These are phyloP conservation scores for Aporophyla nigra DNA, from an alignment of 2,888 invertebrate species.

Conservation along the genomic window DNA sequence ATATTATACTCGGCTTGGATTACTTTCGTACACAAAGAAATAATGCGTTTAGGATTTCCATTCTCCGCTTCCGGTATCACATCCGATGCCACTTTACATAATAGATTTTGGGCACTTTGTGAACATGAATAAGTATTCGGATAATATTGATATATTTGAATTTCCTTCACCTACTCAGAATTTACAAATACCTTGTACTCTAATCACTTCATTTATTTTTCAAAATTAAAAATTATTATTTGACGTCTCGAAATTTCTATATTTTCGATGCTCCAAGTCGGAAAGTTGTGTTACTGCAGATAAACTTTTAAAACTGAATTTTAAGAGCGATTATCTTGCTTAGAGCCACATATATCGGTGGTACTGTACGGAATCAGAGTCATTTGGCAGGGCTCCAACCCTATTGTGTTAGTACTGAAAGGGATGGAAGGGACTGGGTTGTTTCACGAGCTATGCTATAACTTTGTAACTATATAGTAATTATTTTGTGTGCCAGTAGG, in stretches of 20 bases:
- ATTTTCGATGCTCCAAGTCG: neutral
- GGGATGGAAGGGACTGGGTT: slow-evolving; percentile 48
- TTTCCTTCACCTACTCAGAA: neutral
- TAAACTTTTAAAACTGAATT: slow-evolving; percentile 31
- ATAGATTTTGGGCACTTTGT: slow-evolving; percentile 33
- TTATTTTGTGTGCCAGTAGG: slow-evolving; percentile 54
- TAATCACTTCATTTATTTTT: neutral
- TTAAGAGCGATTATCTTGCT: slow-evolving; percentile 54
- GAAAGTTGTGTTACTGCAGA: slow-evolving; percentile 15
- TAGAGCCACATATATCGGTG: slow-evolving; percentile 44
- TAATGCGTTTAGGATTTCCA: slow-evolving; percentile 45
- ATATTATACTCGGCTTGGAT: slow-evolving; percentile 26
- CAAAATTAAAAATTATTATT: neutral
- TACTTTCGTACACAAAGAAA: slow-evolving; percentile 28
- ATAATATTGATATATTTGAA: slow-evolving; percentile 5
- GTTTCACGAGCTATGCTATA: slow-evolving; percentile 49
- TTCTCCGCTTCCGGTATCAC: slow-evolving; percentile 15
- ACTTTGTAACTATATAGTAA: slow-evolving; percentile 52
- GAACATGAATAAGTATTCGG: slow-evolving; percentile 11
- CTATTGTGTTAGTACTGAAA: slow-evolving; percentile 63
- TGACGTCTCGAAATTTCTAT: neutral
- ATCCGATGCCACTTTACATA: slow-evolving; percentile 12
- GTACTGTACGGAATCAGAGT: slow-evolving; percentile 36
- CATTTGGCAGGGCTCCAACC: slow-evolving; percentile 68
- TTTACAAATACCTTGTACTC: neutral